A percentile compares a stretch with the other conserved stretches of the same genome.
Evolutionary conservation across 2,113 vertebrate genomes (phyloP).

Genomic region (Vanacampus margaritifer): DNA sequence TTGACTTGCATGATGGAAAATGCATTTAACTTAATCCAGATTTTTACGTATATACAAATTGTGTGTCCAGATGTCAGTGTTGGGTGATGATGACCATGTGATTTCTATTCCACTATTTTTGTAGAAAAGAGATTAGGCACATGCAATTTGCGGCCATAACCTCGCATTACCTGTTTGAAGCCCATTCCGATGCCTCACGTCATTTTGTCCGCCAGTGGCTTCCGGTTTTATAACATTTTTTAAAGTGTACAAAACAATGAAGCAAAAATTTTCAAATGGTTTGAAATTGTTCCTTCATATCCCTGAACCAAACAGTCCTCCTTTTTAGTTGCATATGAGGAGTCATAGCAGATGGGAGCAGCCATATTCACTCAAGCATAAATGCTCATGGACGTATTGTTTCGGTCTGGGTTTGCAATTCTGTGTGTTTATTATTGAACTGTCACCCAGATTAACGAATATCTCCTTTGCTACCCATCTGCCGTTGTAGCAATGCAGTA

Average conservation of each 20-base stretch:
- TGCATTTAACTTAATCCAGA: conserved; percentile 60
- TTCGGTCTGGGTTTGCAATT: conserved; percentile 66
- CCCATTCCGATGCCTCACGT: conserved; percentile 25
- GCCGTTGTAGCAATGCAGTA: conserved; percentile 61
- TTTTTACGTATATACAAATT: conserved; percentile 62
- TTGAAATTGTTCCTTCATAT: conserved; percentile 58
- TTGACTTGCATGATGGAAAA: conserved; percentile 70
- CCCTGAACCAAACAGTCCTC: conserved; percentile 50
- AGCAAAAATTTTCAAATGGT: conserved; percentile 55
- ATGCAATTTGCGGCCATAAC: conserved; percentile 50
- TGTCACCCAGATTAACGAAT: conserved; percentile 38
- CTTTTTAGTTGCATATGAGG: conserved; percentile 28
- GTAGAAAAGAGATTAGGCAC: conserved; percentile 66
- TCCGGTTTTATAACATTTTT: conserved; percentile 74
- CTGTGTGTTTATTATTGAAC: conserved; percentile 49
- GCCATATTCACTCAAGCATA: conserved; percentile 58
- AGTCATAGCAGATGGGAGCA: conserved; percentile 48
- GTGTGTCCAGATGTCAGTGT: conserved; percentile 72
- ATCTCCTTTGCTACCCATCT: conserved; percentile 33
- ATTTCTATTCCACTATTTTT: conserved; percentile 77
- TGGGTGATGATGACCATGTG: conserved; percentile 61
- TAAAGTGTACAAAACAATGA: conserved; percentile 60
- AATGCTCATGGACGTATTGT: conserved; percentile 7
- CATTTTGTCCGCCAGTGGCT: conserved; percentile 72
- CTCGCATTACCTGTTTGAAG: conserved; percentile 41